Conservation (phyloP, 1,140 invertebrate species). For the Orchestia grillus region DNA sequence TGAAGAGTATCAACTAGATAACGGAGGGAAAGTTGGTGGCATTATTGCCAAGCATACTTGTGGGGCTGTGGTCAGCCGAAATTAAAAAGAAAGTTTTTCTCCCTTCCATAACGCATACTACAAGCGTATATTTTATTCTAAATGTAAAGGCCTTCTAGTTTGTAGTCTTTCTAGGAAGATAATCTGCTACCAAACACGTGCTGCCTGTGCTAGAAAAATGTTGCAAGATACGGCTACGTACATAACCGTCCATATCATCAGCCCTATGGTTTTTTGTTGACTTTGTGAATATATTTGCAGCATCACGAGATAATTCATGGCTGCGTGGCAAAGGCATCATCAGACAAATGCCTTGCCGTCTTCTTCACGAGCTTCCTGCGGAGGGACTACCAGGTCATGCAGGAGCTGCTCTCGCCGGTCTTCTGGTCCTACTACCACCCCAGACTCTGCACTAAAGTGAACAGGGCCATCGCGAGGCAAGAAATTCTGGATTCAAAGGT, state of each 20-base stretch:
- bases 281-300: background rate
- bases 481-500: background rate
- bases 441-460: background rate
- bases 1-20: too few relatives aligned
- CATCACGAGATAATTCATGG: background rate
- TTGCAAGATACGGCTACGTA: background rate
- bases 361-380: background rate
- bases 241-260: background rate
- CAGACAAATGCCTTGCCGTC: background rate
- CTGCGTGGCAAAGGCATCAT: background rate
- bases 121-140: background rate
- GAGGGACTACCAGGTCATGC: background rate
- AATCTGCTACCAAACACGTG: background rate
- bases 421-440: background rate
- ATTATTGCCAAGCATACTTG: background rate
- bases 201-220: background rate
- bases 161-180: background rate
- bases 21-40: too few relatives aligned
- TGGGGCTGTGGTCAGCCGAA: background rate
- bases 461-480: background rate
- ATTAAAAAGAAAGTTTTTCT: background rate
- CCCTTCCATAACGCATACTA: background rate
- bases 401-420: background rate
- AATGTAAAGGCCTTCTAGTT: background rate
- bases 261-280: background rate